Evolutionary conservation across 2,888 invertebrate genomes (phyloP), one percentile per base, ranked within the genome.

Genomic region (Lamproptera curius): DNA sequence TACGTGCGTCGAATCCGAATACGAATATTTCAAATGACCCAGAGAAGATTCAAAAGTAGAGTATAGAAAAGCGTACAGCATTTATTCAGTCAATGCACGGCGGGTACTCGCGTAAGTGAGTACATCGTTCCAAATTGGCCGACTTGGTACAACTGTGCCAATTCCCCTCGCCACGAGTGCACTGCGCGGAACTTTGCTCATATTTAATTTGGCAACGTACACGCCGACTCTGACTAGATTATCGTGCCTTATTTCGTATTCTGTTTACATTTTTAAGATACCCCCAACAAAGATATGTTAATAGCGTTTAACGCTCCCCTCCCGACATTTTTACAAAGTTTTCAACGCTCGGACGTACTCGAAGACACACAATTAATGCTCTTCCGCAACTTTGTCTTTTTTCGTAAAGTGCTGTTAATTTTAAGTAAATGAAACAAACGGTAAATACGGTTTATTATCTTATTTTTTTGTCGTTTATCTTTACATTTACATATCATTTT

Each of bases 161-260:
- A 49, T 36, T 44, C 49, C 8, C 13, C 11, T 31, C 36, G 31
- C 49, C 49, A 44, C 49, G 44, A 44, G 43, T 36, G 49, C 44
- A 26, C 41, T 14, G 26, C 36, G 38, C 23, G 40, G 46, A 65
- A 65, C 57, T 66, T 63, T 52, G 53, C 53, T 61, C 62, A 61
- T 65, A 66, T 66, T 65, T 67, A 66, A 64, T 67, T 67, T 67
- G 61, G 60, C 61, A 62, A 42, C 51, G 50, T 44, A 36, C 42
- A 43, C 52, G 40, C 51, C 36, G 55, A 54, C 53, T 50, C 50
- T 26, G 37, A 34, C 47, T 54, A 42, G 51, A 52, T 56, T 54
- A 54, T 44, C 20, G 28, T 43, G 34, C n/a, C 39, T 16, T 15
- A 39, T 48, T 49, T 35, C 8, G 34, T 26, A 48, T 43, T 43